Evolutionary conservation across 2,888 invertebrate genomes (phyloP).

Genomic region (Trilocha varians): DNA sequence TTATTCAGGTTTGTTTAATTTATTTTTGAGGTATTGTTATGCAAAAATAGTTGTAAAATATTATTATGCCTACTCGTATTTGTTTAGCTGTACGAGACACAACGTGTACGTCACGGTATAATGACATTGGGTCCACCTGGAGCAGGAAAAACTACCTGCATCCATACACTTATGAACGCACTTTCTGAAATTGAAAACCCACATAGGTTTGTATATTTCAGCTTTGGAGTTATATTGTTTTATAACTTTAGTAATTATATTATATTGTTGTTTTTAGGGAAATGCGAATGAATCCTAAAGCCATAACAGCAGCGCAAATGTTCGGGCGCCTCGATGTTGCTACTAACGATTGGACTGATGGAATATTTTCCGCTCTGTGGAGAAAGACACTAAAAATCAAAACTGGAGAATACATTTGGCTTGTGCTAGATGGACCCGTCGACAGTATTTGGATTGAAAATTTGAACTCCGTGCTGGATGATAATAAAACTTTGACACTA

Average conservation of each 20-base stretch:
- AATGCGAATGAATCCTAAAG: conserved; percentile 99
- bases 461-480: conserved; percentile 96
- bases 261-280: conserved; percentile 78
- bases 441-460: conserved; percentile 99
- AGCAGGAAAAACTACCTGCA: conserved; percentile 94
- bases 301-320: conserved; percentile 98
- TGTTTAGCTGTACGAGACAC: conserved; percentile 90
- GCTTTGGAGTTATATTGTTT: too few relatives aligned
- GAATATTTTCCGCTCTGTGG: conserved; percentile 97
- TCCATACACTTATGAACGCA: conserved; percentile 93
- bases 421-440: conserved; percentile 96
- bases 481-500: conserved; percentile 94
- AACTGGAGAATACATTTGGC: conserved; percentile 91
- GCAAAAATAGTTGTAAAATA: too few relatives aligned
- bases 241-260: too few relatives aligned
- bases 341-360: conserved; percentile 99
- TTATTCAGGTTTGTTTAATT: conserved; percentile 96
- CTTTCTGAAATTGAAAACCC: conserved; percentile 87
- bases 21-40: too few relatives aligned
- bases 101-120: conserved; percentile 94
- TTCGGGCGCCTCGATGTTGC: conserved; percentile 96
- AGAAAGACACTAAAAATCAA: conserved; percentile 92
- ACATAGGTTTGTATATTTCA: conserved; percentile 75
- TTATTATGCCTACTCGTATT: too few relatives aligned
- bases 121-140: conserved; percentile 97